Evolutionary conservation across 2,888 invertebrate species (phyloP), one percentile per base, ranked within the genome.

Genomic region (Cylindroiulus punctatus): DNA sequence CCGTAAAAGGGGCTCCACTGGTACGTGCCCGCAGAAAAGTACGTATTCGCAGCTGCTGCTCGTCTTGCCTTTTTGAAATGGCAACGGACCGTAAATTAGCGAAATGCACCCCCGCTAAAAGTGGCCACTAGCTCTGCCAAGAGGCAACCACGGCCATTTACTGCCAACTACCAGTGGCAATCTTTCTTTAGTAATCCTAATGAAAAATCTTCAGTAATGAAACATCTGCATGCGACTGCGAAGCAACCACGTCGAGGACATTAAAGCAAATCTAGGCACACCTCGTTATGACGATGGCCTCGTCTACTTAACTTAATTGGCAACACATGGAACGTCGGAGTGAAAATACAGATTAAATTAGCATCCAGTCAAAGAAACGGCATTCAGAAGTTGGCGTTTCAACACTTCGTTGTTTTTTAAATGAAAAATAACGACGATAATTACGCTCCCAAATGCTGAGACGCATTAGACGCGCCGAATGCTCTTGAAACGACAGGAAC

Each of bases 221-320:
- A 40, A 83, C 83, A 83, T 83, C 40, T 83, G 83, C 83, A 17
- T 83, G 40, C 44, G 44, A 32, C 44, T 83, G 19, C 82, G 40
- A n/a, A 17, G 83, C 44, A 83, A 83, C 83, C 83, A 83, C 83
- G 26, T 83, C 83, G 44, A 83, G 22, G 76, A 40, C 44, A 42
- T 83, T 83, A 83, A 83, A 22, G 83, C 83, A 83, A 40, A 83
- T 83, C 44, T 44, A 83, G 83, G 83, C 40, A 83, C 83, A 83
- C 83, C 83, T 83, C 83, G 83, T 83, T 83, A 83, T 83, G 83
- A 42, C 44, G 83, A 83, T 83, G 83, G 83, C 83, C 83, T 40
- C 83, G 44, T 83, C 44, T 83, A 82, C 44, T 83, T 83, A 44
- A 40, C 83, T 40, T 44, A 40, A 83, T 83, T 44, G 42, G 83